Evolutionary conservation across 2,797 vertebrate species (phyloP).

Genomic region (Microcaecilia unicolor): DNA sequence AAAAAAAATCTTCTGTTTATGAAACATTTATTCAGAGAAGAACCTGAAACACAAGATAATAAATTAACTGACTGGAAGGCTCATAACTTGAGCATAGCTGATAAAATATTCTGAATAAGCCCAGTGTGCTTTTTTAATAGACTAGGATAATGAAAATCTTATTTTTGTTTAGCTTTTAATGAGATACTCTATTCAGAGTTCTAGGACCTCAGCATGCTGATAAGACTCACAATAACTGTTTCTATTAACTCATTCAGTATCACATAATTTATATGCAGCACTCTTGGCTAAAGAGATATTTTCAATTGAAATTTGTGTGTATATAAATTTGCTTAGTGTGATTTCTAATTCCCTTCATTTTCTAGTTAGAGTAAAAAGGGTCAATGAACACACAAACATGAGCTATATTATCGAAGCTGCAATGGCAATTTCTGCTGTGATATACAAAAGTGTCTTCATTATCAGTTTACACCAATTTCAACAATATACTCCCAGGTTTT

Average conservation of each 20-base stretch:
- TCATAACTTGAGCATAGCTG: no score
- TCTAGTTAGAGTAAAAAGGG: slow-evolving; percentile 3
- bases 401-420: slow-evolving; percentile 14
- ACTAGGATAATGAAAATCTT: slow-evolving; percentile 7
- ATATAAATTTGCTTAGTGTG: no score
- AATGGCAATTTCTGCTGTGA: slow-evolving; percentile 15
- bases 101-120: no score
- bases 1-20: no score
- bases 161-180: slow-evolving; percentile 8
- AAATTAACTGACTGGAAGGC: no score
- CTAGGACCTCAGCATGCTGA: slow-evolving; percentile 14
- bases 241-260: slow-evolving; percentile 11
- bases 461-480: no score
- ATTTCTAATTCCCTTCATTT: not conserved
- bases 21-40: no score
- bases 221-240: slow-evolving; percentile 24
- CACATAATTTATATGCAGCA: slow-evolving; percentile 13
- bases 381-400: not conserved
- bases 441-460: no score
- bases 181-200: not conserved
- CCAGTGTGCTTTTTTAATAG: slow-evolving; percentile 15
- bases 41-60: no score
- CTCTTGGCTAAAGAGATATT: no score
- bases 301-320: no score
- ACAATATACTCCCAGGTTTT: no score